Evolutionary conservation across 2,797 vertebrate species (phyloP).

Genomic region (Parotocinclus haroldoi): DNA sequence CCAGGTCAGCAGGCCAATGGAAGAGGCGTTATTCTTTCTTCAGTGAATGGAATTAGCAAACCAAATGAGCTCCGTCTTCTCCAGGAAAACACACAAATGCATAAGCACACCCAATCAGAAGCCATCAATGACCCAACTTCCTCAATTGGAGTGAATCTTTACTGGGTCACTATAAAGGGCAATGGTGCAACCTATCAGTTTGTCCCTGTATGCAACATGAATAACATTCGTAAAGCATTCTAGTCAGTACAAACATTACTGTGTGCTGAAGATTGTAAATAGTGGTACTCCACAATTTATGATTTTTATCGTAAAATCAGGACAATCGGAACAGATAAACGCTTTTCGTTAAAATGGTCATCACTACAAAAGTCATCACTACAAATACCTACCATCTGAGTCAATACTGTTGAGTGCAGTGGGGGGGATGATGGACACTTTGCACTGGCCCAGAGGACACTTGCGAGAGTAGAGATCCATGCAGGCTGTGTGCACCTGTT

Average conservation of each 20-base stretch:
- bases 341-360: no score
- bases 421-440: conserved; percentile 97
- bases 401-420: conserved; percentile 98
- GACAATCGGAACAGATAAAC: no score
- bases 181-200: neutral
- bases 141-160: neutral
- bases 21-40: conserved; percentile 43
- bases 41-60: conserved; percentile 30
- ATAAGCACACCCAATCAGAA: conserved; percentile 5
- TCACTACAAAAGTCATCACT: neutral
- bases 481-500: conserved; percentile 93
- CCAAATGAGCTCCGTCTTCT: conserved; percentile 34
- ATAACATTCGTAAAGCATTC: no score
- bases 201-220: neutral
- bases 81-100: no score
- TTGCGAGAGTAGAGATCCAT: conserved; percentile 90
- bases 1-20: conserved; percentile 24
- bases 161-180: neutral
- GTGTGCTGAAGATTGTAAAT: no score
- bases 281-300: no score
- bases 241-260: no score
- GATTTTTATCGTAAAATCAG: no score
- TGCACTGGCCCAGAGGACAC: conserved; percentile 96
- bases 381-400: conserved; percentile 85
- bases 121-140: neutral